Percentiles rank a stretch among this genome's conserved stretches.
Evolutionary conservation across 2,113 vertebrate species (phyloP).

Genomic region (Megaceryle maxima): DNA sequence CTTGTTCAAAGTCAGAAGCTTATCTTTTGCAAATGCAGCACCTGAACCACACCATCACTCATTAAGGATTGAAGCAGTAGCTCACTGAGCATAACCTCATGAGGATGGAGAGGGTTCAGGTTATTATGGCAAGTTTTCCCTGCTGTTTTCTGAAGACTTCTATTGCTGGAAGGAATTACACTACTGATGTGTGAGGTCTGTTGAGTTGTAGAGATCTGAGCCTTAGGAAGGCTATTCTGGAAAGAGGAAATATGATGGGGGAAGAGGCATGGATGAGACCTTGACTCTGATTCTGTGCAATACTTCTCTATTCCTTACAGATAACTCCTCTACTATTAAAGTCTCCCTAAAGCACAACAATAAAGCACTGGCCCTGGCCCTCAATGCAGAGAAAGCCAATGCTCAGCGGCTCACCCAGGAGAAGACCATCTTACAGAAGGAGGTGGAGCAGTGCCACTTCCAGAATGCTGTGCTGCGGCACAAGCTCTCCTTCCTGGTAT

Average conservation of each 20-base stretch:
- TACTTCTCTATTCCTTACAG: conserved; percentile 47
- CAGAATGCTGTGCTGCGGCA: conserved; percentile 77
- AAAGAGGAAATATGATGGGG: background rate
- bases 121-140: background rate
- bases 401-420: conserved; percentile 72
- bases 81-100: background rate
- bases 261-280: background rate
- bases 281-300: background rate
- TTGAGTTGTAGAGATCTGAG: background rate
- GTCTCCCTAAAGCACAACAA: conserved; percentile 86
- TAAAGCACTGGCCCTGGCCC: conserved; percentile 81
- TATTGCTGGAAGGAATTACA: background rate
- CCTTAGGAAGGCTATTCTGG: background rate
- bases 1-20: background rate
- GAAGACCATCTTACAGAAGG: conserved; percentile 75
- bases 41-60: background rate
- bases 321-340: conserved; percentile 85
- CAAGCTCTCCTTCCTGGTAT: conserved; percentile 79
- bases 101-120: background rate
- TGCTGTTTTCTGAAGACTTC: background rate
- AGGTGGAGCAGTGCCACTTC: conserved; percentile 76
- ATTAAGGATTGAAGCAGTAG: background rate
- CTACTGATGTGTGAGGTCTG: background rate
- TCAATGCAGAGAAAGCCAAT: conserved; percentile 76
- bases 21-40: background rate